These are phyloP conservation scores for Hypena proboscidalis DNA, from an alignment of 2,888 invertebrate genomes.

Conservation along the genomic window DNA sequence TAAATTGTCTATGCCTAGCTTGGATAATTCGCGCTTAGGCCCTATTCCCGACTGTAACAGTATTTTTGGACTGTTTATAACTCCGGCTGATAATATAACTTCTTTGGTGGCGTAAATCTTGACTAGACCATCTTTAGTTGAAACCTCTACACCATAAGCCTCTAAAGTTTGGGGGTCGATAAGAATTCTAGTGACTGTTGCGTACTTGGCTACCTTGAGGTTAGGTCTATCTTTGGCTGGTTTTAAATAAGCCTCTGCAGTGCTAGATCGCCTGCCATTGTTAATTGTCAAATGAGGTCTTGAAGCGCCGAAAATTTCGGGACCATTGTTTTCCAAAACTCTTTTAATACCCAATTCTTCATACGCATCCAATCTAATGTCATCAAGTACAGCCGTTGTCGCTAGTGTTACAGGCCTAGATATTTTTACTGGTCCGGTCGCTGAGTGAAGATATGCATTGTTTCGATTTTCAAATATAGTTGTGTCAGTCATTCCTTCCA, in stretches of 20 bases:
- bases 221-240: constrained; percentile 57
- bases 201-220: constrained; percentile 61
- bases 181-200: constrained; percentile 63
- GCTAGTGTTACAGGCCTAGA: constrained; percentile 49
- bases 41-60: constrained; percentile 74
- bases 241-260: constrained; percentile 67
- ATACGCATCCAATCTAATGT: constrained; percentile 49
- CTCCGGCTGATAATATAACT: constrained; percentile 70
- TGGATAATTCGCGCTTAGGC: constrained; percentile 56
- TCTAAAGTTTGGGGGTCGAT: constrained; percentile 51
- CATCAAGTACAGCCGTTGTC: constrained; percentile 46
- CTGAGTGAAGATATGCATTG: constrained; percentile 54
- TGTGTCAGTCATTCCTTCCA: constrained; percentile 61
- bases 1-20: constrained; percentile 54
- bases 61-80: constrained; percentile 68
- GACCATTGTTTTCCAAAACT: constrained; percentile 57
- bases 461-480: constrained; percentile 44
- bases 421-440: constrained; percentile 56
- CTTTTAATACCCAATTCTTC: constrained; percentile 58
- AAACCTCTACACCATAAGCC: constrained; percentile 63
- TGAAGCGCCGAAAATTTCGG: constrained; percentile 48
- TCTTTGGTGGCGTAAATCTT: constrained; percentile 60
- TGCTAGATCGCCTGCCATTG: constrained; percentile 67
- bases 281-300: constrained; percentile 58
- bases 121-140: constrained; percentile 46